Conservation (phyloP, 2,888 invertebrate species). For the Macrostomum cliftonense region DNA sequence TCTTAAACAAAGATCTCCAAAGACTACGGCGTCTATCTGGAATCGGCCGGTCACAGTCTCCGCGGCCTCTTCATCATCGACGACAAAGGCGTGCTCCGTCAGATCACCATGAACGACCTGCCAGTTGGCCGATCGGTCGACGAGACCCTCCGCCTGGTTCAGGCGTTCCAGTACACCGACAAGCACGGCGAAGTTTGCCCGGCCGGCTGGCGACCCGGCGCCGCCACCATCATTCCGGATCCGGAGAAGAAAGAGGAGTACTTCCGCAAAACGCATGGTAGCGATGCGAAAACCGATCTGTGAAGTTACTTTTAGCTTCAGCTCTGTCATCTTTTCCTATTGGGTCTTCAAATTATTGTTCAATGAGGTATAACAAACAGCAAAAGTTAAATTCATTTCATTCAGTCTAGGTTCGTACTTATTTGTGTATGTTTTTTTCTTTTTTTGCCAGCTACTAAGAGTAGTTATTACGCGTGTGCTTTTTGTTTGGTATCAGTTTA, state of each 20-base stretch:
- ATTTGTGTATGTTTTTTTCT: too few species aligned
- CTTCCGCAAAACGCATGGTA: neutral
- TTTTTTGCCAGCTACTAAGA: too few species aligned
- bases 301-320: too few species aligned
- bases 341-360: too few species aligned
- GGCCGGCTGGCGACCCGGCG: slow-evolving; percentile 77
- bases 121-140: slow-evolving; percentile 64
- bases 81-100: slow-evolving; percentile 61
- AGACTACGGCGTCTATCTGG: slow-evolving; percentile 78
- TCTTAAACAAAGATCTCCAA: slow-evolving; percentile 54
- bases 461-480: too few species aligned
- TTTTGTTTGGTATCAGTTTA: too few species aligned
- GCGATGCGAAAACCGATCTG: too few species aligned
- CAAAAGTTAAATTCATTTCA: too few species aligned
- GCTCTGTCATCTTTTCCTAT: too few species aligned
- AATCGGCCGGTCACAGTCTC: slow-evolving; percentile 31
- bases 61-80: slow-evolving; percentile 82
- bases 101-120: slow-evolving; percentile 89
- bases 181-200: slow-evolving; percentile 71
- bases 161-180: slow-evolving; percentile 63
- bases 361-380: too few species aligned
- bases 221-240: slow-evolving; percentile 52
- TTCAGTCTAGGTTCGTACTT: too few species aligned
- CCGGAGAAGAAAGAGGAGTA: slow-evolving; percentile 1
- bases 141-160: slow-evolving; percentile 73